Conservation (phyloP, 2,797 vertebrate species). For the Arvicola amphibius region DNA sequence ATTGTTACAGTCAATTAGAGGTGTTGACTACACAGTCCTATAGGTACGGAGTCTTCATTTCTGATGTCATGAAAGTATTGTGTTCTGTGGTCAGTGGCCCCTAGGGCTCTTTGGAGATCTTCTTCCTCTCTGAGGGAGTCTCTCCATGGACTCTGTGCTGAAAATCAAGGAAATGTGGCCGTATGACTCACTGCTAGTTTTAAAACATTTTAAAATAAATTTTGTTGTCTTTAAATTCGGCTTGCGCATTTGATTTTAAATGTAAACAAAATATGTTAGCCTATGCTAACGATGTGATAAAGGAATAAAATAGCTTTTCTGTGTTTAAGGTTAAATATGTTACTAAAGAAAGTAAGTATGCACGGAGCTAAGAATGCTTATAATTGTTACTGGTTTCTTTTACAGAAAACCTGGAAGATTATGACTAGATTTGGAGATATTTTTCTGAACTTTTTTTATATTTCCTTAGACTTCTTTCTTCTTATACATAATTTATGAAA, state of each 20-base stretch:
- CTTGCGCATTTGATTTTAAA: constrained; percentile 42
- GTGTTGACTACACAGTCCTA: background rate
- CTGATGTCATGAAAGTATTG: background rate
- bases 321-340: background rate
- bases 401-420: constrained; percentile 82
- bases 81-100: background rate
- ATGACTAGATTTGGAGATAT: constrained; percentile 75
- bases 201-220: background rate
- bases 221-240: constrained; percentile 37
- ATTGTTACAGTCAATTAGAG: background rate
- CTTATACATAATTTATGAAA: constrained; percentile 78
- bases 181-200: background rate
- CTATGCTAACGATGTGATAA: background rate
- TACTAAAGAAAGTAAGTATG: constrained; percentile 57
- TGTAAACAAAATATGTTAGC: constrained; percentile 32
- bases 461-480: constrained; percentile 67
- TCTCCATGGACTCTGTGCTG: background rate
- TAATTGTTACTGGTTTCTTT: constrained; percentile 82
- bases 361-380: constrained; percentile 52
- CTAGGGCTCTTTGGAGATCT: background rate
- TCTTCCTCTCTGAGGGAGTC: background rate
- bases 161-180: background rate
- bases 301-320: constrained; percentile 20
- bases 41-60: background rate
- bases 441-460: constrained; percentile 80